These are phyloP conservation scores for Melieria crassipennis DNA, from an alignment of 2,888 invertebrate species.

Conservation along the genomic window DNA sequence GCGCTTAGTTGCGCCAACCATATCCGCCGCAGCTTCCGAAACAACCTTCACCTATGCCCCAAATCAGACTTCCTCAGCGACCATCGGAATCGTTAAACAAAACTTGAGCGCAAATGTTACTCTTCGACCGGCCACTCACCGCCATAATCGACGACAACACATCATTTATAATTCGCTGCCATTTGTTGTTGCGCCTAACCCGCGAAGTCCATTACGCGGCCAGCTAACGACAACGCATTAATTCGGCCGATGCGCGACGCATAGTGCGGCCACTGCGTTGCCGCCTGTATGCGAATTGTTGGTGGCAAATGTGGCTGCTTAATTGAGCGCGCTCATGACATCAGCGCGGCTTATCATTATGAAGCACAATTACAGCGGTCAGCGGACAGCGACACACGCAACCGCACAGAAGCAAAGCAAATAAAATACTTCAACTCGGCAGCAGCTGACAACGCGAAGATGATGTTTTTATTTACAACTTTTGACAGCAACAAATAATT, in stretches of 20 bases:
- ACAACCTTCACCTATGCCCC: no score
- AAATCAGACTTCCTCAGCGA: no score
- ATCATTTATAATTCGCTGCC: no score
- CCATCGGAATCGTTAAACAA: no score
- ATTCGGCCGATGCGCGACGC: not conserved
- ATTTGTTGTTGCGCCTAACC: no score
- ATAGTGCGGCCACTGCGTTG: not conserved
- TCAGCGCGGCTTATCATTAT: conserved; percentile 3
- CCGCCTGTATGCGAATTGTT: not conserved
- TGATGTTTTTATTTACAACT: no score
- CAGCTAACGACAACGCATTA: not conserved
- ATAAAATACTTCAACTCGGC: not conserved
- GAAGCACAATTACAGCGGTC: conserved; percentile 2
- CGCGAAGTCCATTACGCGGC: no score
- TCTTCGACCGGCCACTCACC: not conserved
- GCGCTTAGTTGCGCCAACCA: no score
- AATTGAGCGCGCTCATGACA: conserved; percentile 15
- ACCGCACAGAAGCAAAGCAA: not conserved
- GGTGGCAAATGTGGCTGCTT: conserved; percentile 6
- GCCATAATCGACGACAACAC: not conserved
- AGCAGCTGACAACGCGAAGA: no score
- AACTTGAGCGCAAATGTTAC: no score
- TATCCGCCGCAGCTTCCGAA: no score
- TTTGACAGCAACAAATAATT: no score
- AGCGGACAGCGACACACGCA: not conserved